Evolutionary conservation across 2,797 vertebrate species (phyloP).

Genomic region (Chaetophractus vellerosus): DNA sequence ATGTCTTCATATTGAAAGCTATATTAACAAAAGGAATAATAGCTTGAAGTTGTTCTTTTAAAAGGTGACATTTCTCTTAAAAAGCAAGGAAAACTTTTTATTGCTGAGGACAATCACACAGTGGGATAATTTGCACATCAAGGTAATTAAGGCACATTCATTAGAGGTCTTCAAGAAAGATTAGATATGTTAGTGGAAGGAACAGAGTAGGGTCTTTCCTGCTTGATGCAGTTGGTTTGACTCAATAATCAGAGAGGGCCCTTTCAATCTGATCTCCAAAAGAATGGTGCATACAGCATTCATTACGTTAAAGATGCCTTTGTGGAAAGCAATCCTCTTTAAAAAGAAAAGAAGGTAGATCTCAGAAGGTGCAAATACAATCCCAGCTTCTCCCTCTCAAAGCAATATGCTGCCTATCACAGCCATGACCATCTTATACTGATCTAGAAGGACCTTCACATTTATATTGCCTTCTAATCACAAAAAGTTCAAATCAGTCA

Average conservation of each 20-base stretch:
- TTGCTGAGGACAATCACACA: conserved; percentile 51
- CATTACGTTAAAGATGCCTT: conserved; percentile 29
- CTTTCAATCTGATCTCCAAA: conserved; percentile 38
- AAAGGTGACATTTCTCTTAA: conserved; percentile 50
- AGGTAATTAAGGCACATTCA: conserved; percentile 63
- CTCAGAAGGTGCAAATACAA: neutral
- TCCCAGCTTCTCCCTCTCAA: conserved; percentile 31
- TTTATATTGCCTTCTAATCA: conserved; percentile 33
- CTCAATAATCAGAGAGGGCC: conserved; percentile 59
- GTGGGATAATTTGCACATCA: conserved; percentile 64
- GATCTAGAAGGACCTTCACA: conserved; percentile 5
- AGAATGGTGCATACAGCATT: conserved; percentile 11
- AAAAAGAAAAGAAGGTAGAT: conserved; percentile 31
- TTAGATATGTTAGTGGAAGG: conserved; percentile 39
- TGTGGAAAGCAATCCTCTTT: conserved; percentile 11
- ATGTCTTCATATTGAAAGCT: conserved; percentile 65
- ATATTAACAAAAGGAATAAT: conserved; percentile 76
- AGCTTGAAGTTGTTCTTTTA: conserved; percentile 60
- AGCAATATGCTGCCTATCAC: conserved; percentile 15
- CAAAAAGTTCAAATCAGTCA: conserved; percentile 67
- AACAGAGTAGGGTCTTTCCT: conserved; percentile 58
- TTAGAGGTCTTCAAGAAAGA: conserved; percentile 69
- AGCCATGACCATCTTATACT: neutral
- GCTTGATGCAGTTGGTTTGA: conserved; percentile 58
- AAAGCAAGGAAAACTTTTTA: conserved; percentile 78